These are phyloP conservation scores for Sebastiscus tertius DNA, from an alignment of 2,797 vertebrate genomes.

Conservation along the genomic window DNA sequence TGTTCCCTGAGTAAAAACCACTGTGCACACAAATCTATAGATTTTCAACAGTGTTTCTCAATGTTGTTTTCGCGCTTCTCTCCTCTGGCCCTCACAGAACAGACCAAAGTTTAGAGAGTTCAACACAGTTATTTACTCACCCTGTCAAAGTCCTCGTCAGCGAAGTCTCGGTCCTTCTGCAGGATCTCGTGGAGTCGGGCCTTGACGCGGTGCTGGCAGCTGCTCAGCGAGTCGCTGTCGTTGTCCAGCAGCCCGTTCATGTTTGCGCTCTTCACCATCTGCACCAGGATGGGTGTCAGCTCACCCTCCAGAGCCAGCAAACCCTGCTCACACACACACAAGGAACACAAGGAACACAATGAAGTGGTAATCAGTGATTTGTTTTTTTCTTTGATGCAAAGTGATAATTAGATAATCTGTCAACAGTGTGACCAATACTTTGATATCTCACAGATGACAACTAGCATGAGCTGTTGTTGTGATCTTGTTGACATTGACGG, in stretches of 20 bases:
- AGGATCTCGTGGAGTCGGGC: conserved; percentile 94
- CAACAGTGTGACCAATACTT: neutral
- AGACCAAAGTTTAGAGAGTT: neutral
- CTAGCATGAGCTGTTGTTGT: neutral
- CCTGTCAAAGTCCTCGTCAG: conserved; percentile 91
- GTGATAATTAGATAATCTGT: neutral
- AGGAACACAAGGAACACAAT: neutral
- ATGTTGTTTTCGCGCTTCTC: neutral
- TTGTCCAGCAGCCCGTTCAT: conserved; percentile 99
- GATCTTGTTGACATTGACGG: neutral
- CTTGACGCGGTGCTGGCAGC: conserved; percentile 96
- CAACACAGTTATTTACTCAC: conserved; percentile 70
- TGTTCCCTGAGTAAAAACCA: neutral
- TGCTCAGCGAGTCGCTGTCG: conserved; percentile 94
- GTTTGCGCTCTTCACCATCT: conserved; percentile 99
- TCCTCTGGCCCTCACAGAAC: neutral
- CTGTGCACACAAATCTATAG: neutral
- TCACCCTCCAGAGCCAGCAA: conserved; percentile 96
- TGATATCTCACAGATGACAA: neutral
- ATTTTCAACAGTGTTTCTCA: neutral
- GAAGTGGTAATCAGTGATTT: neutral
- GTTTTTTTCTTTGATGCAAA: neutral
- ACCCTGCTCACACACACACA: conserved; percentile 81
- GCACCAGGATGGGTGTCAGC: conserved; percentile 97
- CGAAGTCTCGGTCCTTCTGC: conserved; percentile 92